Percentiles rank a stretch among this genome's conserved stretches.
Evolutionary conservation across 2,113 vertebrate genomes (phyloP).

Genomic region (Rhynchomys soricoides): DNA sequence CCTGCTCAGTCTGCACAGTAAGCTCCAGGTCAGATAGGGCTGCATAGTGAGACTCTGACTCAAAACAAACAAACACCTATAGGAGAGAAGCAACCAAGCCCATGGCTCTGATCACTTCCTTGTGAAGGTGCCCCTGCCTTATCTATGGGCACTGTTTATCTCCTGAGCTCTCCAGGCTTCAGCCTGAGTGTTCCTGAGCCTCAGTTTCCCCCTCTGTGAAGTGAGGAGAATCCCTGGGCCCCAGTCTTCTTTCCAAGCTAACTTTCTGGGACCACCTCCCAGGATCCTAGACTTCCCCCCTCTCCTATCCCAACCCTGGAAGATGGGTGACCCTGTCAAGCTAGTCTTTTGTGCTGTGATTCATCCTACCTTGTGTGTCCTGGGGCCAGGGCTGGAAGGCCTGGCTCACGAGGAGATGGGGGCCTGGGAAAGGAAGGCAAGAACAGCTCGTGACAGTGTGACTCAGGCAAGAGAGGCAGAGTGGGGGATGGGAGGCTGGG

Average conservation of each 20-base stretch:
- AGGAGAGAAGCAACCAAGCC: background rate
- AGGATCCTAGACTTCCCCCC: background rate
- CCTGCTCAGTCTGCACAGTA: background rate
- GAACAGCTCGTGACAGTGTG: constrained; percentile 44
- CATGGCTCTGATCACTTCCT: too few relatives aligned
- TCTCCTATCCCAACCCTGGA: background rate
- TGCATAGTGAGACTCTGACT: background rate
- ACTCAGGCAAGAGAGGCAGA: constrained; percentile 59
- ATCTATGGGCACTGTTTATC: background rate
- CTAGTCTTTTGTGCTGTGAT: background rate
- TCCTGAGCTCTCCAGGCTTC: background rate
- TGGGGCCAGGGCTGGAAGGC: background rate
- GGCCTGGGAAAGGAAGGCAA: background rate
- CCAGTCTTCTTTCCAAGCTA: background rate
- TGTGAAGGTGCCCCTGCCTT: too few relatives aligned
- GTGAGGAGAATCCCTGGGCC: background rate
- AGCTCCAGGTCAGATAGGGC: background rate
- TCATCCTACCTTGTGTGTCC: background rate
- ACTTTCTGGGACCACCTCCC: background rate
- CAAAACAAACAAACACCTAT: background rate
- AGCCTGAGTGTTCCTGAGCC: background rate
- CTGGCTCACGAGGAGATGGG: background rate
- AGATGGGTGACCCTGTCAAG: background rate
- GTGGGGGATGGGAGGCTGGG: background rate
- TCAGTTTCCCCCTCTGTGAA: background rate